These are phyloP conservation scores for Crocuta crocuta DNA, from an alignment of 2,113 vertebrate species.

Conservation along the genomic window DNA sequence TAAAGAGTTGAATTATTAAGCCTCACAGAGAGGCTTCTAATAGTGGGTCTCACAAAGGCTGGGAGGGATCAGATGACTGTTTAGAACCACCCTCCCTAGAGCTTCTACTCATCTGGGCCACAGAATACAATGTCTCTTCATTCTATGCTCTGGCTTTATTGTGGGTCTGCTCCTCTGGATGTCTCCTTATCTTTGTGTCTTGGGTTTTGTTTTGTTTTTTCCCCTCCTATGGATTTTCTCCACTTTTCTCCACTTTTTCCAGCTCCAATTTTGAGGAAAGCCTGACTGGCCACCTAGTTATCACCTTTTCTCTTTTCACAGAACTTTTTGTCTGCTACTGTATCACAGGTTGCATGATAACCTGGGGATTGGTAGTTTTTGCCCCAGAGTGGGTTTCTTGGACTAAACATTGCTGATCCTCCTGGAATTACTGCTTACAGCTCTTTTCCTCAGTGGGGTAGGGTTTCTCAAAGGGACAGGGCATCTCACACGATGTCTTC, in stretches of 20 bases:
- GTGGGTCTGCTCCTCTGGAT: background rate
- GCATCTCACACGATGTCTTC: background rate
- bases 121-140: fast-evolving
- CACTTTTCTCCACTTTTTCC: background rate
- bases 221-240: background rate
- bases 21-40: background rate
- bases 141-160: background rate
- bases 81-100: background rate
- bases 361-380: background rate
- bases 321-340: background rate
- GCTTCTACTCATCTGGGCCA: background rate
- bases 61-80: too few relatives aligned
- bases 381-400: fast-evolving
- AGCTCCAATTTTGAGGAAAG: background rate
- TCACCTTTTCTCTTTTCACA: background rate
- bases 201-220: too few relatives aligned
- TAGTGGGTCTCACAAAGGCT: background rate
- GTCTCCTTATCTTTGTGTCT: background rate
- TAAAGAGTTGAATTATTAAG: background rate
- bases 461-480: background rate
- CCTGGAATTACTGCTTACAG: background rate
- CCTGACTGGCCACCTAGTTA: background rate
- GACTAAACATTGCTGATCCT: background rate
- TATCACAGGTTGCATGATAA: background rate
- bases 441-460: background rate